Conservation (phyloP, 2,888 invertebrate species). For the Hydrotaea diabolus region DNA sequence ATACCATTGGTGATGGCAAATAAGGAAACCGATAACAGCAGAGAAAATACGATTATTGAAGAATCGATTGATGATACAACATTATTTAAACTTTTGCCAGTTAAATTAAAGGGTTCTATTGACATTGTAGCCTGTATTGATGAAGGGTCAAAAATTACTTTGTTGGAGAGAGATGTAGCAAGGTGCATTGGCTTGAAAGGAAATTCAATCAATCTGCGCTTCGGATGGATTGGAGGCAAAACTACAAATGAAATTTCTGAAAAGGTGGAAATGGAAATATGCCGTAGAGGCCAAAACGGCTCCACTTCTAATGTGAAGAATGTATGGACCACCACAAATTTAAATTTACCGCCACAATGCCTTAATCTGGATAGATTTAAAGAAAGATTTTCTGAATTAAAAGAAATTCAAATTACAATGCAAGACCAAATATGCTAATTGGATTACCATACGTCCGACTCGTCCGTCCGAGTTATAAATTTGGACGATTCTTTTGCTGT, state of each 20-base stretch:
- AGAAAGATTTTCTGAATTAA: conserved; percentile 31
- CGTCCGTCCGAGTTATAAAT: conserved; percentile 33
- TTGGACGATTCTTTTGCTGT: conserved; percentile 35
- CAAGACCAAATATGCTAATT: conserved; percentile 20
- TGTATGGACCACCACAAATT: conserved; percentile 42
- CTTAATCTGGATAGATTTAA: conserved; percentile 22
- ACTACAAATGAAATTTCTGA: conserved; percentile 27
- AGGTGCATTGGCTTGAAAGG: conserved; percentile 40
- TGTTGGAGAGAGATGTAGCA: conserved; percentile 47
- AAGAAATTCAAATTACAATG: conserved; percentile 19
- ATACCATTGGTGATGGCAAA: background rate
- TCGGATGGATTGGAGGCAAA: conserved; percentile 27
- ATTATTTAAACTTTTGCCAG: background rate
- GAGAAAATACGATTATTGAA: conserved; percentile 35
- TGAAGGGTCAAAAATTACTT: conserved; percentile 48
- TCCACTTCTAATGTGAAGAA: conserved; percentile 30
- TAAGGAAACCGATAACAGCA: background rate
- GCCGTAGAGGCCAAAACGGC: background rate
- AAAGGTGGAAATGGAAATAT: conserved; percentile 41
- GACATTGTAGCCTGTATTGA: conserved; percentile 19
- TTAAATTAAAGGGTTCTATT: conserved; percentile 5
- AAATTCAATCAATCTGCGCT: too few species aligned
- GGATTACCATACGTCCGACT: conserved; percentile 36
- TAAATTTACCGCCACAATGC: conserved; percentile 36
- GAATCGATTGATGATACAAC: background rate